These are phyloP conservation scores for Carabus problematicus DNA, from an alignment of 2,888 invertebrate species.

Conservation along the genomic window DNA sequence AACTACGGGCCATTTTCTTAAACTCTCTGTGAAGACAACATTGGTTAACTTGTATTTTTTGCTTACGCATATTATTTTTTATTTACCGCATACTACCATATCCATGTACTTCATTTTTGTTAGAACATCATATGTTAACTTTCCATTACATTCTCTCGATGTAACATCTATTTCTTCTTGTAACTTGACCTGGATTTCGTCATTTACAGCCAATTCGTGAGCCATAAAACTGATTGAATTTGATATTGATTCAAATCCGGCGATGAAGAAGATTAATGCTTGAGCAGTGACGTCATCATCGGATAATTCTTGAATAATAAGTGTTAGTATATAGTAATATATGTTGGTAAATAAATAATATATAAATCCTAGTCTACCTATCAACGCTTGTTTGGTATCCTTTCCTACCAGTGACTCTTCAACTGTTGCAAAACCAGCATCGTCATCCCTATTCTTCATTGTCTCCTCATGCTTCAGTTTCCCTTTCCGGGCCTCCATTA, in stretches of 20 bases:
- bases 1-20: conserved; percentile 61
- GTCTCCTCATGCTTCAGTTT: conserved; percentile 42
- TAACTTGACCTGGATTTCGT: conserved; percentile 55
- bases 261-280: conserved; percentile 59
- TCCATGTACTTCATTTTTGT: conserved; percentile 58
- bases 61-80: conserved; percentile 57
- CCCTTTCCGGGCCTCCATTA: conserved; percentile 61
- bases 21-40: conserved; percentile 54
- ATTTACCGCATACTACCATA: conserved; percentile 59
- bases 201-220: conserved; percentile 58
- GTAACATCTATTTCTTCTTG: conserved; percentile 53
- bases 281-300: conserved; percentile 65
- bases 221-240: conserved; percentile 57
- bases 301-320: conserved; percentile 28
- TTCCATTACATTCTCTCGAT: conserved; percentile 49
- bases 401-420: conserved; percentile 43
- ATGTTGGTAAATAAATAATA: neutral
- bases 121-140: conserved; percentile 57
- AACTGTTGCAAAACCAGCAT: conserved; percentile 45
- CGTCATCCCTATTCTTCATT: conserved; percentile 12
- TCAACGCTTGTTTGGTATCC: neutral
- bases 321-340: conserved; percentile 10
- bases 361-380: neutral
- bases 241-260: conserved; percentile 59
- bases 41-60: too few relatives aligned